Conservation (phyloP, 2,797 vertebrate species). For the Threskiornis aethiopicus region DNA sequence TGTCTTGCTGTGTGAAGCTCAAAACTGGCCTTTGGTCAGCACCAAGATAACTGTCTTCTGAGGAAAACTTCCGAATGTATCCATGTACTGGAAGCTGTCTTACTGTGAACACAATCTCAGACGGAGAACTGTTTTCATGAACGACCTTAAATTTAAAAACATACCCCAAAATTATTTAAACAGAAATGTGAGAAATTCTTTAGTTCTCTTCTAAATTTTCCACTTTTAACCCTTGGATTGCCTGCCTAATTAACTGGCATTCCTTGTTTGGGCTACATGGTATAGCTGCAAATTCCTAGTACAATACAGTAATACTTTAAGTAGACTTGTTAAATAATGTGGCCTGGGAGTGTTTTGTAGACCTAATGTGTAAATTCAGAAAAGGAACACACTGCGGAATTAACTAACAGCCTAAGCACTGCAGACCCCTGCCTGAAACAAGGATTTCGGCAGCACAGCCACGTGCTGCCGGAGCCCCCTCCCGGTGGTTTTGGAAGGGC, state of each 20-base stretch:
- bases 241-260: background rate
- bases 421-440: background rate
- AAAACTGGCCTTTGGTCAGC: conserved; percentile 72
- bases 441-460: background rate
- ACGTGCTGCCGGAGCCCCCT: accelerated
- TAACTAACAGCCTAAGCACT: background rate
- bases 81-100: conserved; percentile 79
- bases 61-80: conserved; percentile 79
- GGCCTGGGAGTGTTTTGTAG: background rate
- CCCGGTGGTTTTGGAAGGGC: accelerated
- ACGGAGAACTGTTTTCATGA: conserved; percentile 84
- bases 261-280: background rate
- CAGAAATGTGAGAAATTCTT: background rate
- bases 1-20: conserved; percentile 85
- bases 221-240: background rate
- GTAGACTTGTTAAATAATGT: background rate
- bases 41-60: conserved; percentile 71
- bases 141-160: conserved; percentile 78
- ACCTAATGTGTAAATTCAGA: background rate
- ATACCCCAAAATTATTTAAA: background rate
- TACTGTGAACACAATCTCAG: conserved; percentile 84
- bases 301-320: background rate
- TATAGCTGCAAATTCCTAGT: background rate
- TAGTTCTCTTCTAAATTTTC: background rate
- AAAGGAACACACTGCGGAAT: background rate